A percentile compares a stretch with the other conserved stretches of the same genome.
phyloP scores from a whole-genome alignment of 2,113 vertebrate genomes.

The Thamnophis sirtalis region DNA sequence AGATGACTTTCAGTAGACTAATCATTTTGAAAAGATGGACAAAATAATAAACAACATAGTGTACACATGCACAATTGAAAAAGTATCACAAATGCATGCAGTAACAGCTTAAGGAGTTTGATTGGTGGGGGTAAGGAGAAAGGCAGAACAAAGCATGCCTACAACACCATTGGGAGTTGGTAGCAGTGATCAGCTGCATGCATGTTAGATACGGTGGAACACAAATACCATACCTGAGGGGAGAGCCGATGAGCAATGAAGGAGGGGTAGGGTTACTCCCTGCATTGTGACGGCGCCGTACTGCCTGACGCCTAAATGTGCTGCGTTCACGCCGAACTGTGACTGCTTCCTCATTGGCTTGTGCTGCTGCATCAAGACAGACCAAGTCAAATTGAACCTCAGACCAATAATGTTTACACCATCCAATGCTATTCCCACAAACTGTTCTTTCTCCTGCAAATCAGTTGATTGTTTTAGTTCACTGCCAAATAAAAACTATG shows the following conservation, averaged over 20 bases:
- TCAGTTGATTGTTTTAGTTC: conserved; percentile 8
- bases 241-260: conserved; percentile 96
- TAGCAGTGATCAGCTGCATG: conserved; percentile 63
- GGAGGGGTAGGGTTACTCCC: conserved; percentile 98
- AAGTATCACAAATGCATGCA: conserved; percentile 73
- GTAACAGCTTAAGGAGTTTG: conserved; percentile 59
- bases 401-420: conserved; percentile 64
- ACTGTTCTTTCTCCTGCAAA: background rate
- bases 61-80: conserved; percentile 69
- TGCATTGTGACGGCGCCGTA: conserved; percentile 97
- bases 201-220: conserved; percentile 73
- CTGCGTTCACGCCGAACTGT: conserved; percentile 95
- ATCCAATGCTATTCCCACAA: conserved; percentile 65
- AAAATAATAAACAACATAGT: conserved; percentile 51
- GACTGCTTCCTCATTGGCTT: conserved; percentile 90
- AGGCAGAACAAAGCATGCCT: conserved; percentile 52
- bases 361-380: conserved; percentile 87
- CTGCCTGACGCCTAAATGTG: conserved; percentile 98
- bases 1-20: conserved; percentile 42
- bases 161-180: conserved; percentile 47
- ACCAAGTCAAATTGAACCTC: conserved; percentile 76
- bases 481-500: background rate
- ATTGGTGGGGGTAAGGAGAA: conserved; percentile 31
- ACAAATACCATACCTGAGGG: conserved; percentile 90
- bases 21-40: conserved; percentile 23